These are phyloP conservation scores for Callionymus lyra DNA, from an alignment of 2,113 vertebrate species.

Conservation along the genomic window DNA sequence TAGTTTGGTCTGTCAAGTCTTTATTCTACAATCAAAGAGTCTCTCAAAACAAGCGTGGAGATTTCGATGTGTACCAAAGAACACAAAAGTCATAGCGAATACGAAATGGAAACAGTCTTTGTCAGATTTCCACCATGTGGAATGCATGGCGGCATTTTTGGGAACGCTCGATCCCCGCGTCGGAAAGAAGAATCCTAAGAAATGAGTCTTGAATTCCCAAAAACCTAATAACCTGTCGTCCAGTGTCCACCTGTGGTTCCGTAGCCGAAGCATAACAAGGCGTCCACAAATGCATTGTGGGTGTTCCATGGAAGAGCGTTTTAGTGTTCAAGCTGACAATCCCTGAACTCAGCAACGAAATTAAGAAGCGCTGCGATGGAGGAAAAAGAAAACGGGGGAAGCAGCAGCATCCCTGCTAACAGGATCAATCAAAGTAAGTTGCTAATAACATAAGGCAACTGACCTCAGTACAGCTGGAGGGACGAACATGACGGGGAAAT, in stretches of 20 bases:
- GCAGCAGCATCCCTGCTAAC: constrained; percentile 7
- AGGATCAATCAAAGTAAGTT: constrained; percentile 26
- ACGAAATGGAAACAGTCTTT: constrained; percentile 47
- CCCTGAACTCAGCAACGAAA: constrained; percentile 58
- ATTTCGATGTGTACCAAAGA: constrained; percentile 35
- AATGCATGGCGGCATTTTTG: constrained; percentile 34
- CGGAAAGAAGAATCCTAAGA: constrained; percentile 19
- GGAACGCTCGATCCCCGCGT: background rate
- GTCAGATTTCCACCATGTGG: constrained; percentile 39
- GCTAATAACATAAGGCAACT: constrained; percentile 51
- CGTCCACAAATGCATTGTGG: constrained; percentile 53
- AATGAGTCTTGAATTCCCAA: constrained; percentile 16
- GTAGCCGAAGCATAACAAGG: constrained; percentile 43
- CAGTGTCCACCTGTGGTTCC: constrained; percentile 26
- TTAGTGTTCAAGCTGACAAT: constrained; percentile 7
- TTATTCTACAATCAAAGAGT: constrained; percentile 37
- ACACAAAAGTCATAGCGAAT: constrained; percentile 39
- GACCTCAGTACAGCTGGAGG: constrained; percentile 38
- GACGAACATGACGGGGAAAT: constrained; percentile 26
- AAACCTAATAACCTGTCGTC: constrained; percentile 18
- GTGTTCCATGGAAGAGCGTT: constrained; percentile 58
- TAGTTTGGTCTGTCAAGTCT: constrained; percentile 45
- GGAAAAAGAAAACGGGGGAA: constrained; percentile 6
- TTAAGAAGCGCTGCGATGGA: constrained; percentile 41
- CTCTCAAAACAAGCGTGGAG: constrained; percentile 29